Evolutionary conservation across 2,888 invertebrate species (phyloP).

Genomic region (Chrysolina oricalcia): DNA sequence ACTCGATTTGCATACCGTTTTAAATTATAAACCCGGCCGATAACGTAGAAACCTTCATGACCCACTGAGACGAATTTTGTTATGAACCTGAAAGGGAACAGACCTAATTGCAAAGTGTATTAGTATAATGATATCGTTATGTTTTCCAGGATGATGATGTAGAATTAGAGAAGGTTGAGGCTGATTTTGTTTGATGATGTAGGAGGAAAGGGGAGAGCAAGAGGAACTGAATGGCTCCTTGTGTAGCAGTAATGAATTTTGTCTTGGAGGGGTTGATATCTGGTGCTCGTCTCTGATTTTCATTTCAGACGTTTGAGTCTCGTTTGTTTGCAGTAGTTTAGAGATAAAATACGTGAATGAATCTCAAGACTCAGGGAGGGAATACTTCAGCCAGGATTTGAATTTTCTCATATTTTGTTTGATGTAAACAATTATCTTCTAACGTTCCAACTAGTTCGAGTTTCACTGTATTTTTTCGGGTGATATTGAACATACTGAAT

Average conservation of each 20-base stretch:
- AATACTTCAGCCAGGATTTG: background rate
- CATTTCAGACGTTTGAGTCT: background rate
- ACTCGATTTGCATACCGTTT: slow-evolving; percentile 56
- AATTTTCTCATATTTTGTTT: too few species aligned
- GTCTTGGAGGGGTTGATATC: slow-evolving; percentile 7
- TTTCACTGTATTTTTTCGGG: background rate
- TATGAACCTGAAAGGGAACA: slow-evolving; percentile 35
- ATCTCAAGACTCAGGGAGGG: background rate
- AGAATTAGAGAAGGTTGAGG: slow-evolving; percentile 4
- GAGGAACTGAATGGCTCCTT: slow-evolving; percentile 10
- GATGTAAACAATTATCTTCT: background rate
- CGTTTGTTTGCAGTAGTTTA: background rate
- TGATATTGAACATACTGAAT: background rate
- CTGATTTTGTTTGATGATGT: slow-evolving; percentile 20
- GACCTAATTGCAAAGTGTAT: slow-evolving; percentile 36
- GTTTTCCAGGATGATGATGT: slow-evolving; percentile 25
- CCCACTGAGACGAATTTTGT: slow-evolving; percentile 49
- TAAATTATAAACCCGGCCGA: slow-evolving; percentile 54
- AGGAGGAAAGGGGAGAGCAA: background rate
- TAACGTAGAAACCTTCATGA: slow-evolving; percentile 50
- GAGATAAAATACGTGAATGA: background rate
- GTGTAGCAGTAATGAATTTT: slow-evolving; percentile 18
- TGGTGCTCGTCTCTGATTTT: slow-evolving; percentile 6
- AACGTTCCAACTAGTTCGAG: background rate
- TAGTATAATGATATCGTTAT: slow-evolving; percentile 34